Conservation (phyloP, 2,888 invertebrate genomes). For the Eupithecia insigniata region DNA sequence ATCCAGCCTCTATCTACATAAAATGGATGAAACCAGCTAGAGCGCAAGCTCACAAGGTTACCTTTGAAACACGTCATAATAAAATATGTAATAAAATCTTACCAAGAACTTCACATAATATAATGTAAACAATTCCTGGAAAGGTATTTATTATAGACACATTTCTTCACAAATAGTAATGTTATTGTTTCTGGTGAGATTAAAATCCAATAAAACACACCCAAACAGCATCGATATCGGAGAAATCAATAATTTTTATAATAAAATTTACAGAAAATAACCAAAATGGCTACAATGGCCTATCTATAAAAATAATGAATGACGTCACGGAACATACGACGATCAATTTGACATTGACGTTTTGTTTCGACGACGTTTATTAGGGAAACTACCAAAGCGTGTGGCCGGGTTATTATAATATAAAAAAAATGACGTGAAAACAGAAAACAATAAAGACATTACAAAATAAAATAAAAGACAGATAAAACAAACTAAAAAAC, state of each 20-base stretch:
- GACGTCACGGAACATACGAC: neutral
- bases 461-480: too few species aligned
- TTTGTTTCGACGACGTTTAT: neutral
- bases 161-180: neutral
- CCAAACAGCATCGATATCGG: slow-evolving; percentile 52
- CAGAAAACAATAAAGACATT: too few species aligned
- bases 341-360: slow-evolving; percentile 6
- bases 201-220: slow-evolving; percentile 34
- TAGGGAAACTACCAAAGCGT: too few species aligned
- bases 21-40: slow-evolving; percentile 15
- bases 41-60: slow-evolving; percentile 30
- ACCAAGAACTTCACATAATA: slow-evolving; percentile 51
- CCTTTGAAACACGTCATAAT: slow-evolving; percentile 66
- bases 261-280: slow-evolving; percentile 57
- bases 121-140: neutral
- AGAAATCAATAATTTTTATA: slow-evolving; percentile 69
- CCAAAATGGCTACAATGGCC: slow-evolving; percentile 62
- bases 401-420: too few species aligned
- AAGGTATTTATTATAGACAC: neutral
- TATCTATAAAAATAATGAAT: slow-evolving; percentile 23
- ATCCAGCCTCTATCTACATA: slow-evolving; percentile 12
- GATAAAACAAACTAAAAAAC: too few species aligned
- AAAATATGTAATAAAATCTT: slow-evolving; percentile 59
- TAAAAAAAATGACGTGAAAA: too few species aligned
- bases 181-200: slow-evolving; percentile 20